phyloP scores from a whole-genome alignment of 92 coral and sea anemone species.

The Pocillopora meandrina region DNA sequence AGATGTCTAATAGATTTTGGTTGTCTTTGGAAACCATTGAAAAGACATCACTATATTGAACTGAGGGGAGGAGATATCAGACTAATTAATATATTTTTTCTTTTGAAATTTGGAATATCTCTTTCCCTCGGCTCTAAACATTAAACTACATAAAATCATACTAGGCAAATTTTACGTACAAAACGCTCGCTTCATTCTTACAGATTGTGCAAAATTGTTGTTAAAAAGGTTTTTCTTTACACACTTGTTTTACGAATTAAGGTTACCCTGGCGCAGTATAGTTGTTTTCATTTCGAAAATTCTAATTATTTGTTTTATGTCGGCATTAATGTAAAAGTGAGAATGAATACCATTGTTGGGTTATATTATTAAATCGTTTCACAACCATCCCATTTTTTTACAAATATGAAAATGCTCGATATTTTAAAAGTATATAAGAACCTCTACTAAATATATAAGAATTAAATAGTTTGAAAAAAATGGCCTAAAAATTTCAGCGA shows the following conservation, averaged over 20 bases:
- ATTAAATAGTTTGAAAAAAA: background rate
- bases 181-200: background rate
- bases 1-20: background rate
- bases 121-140: background rate
- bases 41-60: background rate
- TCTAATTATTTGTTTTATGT: background rate
- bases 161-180: background rate
- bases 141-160: background rate
- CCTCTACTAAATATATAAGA: no score
- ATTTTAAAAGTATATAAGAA: background rate
- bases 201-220: background rate
- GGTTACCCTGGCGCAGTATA: background rate
- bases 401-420: background rate
- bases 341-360: conserved; percentile 4
- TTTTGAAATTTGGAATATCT: background rate
- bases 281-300: background rate
- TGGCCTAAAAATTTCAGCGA: background rate
- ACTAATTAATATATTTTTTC: background rate
- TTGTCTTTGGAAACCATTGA: background rate
- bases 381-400: background rate
- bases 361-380: background rate
- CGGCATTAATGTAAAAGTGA: background rate
- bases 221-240: background rate
- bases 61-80: background rate
- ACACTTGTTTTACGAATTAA: background rate